Evolutionary conservation across 2,888 invertebrate genomes (phyloP).

Genomic region (Dysmachus trigonus): DNA sequence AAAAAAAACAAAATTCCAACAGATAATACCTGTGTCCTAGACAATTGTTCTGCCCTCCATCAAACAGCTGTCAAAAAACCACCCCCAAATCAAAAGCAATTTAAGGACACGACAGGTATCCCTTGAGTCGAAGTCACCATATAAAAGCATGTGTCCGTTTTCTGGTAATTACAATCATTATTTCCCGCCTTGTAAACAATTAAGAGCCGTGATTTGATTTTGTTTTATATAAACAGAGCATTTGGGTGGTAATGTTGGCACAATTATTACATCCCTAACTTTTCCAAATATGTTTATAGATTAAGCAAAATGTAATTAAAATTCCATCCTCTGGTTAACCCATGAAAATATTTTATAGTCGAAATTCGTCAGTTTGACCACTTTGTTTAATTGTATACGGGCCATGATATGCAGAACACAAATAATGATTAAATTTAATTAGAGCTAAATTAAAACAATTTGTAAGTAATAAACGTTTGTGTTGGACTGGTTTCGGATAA

Average conservation of each 20-base stretch:
- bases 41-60: neutral
- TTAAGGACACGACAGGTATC: neutral
- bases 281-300: neutral
- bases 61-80: neutral
- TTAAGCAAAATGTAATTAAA: neutral
- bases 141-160: neutral
- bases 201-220: neutral
- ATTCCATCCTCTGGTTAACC: neutral
- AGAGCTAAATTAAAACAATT: neutral
- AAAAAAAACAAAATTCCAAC: neutral
- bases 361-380: neutral
- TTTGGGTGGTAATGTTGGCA: neutral
- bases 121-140: neutral
- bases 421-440: neutral
- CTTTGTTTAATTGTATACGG: neutral
- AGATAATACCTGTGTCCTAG: neutral
- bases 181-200: neutral
- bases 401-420: neutral
- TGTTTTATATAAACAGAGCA: neutral
- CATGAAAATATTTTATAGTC: neutral
- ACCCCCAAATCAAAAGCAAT: neutral
- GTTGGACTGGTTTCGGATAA: neutral
- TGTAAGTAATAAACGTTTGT: neutral
- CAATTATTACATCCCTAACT: neutral
- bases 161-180: neutral